Conservation (phyloP, 1,140 invertebrate genomes). For the Wasmannia auropunctata region DNA sequence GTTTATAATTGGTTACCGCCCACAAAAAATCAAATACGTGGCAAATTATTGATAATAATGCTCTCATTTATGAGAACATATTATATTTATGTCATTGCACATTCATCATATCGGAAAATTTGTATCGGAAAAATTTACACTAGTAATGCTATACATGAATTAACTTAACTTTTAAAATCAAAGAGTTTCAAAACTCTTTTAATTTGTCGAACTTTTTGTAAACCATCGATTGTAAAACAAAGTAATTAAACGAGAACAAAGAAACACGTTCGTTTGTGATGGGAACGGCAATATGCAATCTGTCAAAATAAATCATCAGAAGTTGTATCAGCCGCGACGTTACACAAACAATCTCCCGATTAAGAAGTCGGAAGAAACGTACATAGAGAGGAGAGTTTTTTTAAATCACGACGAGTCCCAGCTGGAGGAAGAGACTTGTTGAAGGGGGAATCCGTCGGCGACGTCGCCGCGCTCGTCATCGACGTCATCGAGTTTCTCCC, state of each 20-base stretch:
- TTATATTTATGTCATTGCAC: constrained; percentile 2
- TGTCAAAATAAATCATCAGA: constrained; percentile 65
- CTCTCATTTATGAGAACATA: background rate
- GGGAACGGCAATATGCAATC: constrained; percentile 37
- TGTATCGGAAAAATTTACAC: background rate
- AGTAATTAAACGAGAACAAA: background rate
- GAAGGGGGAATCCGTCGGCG: constrained; percentile 44
- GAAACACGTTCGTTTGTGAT: background rate
- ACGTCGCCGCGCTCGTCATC: constrained; percentile 56
- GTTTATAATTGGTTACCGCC: background rate
- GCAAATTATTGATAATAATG: background rate
- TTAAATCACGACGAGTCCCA: constrained; percentile 65
- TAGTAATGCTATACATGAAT: background rate
- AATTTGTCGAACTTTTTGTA: too few species aligned
- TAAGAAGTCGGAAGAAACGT: constrained; percentile 15
- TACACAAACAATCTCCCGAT: constrained; percentile 67
- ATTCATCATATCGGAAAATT: background rate
- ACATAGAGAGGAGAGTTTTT: constrained; percentile 56
- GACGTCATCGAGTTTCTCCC: constrained; percentile 24
- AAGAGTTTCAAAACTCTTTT: too few species aligned
- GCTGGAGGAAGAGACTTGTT: constrained; percentile 54
- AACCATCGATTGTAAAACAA: too few species aligned
- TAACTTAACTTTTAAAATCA: background rate
- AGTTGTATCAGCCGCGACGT: constrained; percentile 64
- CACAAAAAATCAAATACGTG: background rate